Evolutionary conservation across 2,113 vertebrate genomes (phyloP).

Genomic region (Dolichallabes microphthalmus): DNA sequence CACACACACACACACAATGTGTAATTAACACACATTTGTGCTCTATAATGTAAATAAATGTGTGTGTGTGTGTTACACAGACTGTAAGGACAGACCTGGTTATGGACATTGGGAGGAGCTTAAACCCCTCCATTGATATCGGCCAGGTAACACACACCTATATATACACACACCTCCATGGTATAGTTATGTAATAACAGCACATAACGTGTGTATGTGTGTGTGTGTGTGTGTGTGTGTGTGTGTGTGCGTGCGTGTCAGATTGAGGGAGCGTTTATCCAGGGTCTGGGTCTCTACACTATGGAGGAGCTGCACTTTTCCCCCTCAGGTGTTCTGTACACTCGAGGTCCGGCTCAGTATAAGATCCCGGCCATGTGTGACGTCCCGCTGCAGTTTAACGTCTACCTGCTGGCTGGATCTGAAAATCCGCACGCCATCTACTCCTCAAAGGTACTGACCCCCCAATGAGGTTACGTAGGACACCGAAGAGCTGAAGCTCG

Average conservation of each 20-base stretch:
- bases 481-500: no score
- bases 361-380: conserved; percentile 84
- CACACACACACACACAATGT: background rate
- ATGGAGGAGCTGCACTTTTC: conserved; percentile 83
- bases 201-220: background rate
- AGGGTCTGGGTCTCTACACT: conserved; percentile 82
- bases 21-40: background rate
- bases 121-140: conserved; percentile 85
- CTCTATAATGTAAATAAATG: background rate
- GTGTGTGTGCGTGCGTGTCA: conserved; percentile 56
- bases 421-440: conserved; percentile 82
- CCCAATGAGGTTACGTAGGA: no score
- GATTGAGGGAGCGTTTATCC: conserved; percentile 84
- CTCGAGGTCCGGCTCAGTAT: conserved; percentile 80
- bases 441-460: conserved; percentile 85
- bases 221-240: conserved; percentile 25
- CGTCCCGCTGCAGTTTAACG: conserved; percentile 76
- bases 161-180: background rate
- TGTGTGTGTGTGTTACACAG: conserved; percentile 58
- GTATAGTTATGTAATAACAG: background rate
- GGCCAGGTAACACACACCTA: conserved; percentile 76
- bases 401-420: conserved; percentile 74
- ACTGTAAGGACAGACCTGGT: conserved; percentile 82
- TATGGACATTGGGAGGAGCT: conserved; percentile 77
- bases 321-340: conserved; percentile 74